A percentile compares a stretch with the other conserved stretches of the same genome.
Evolutionary conservation across 1,140 invertebrate species (phyloP).

Genomic region (Papilio glaucus): DNA sequence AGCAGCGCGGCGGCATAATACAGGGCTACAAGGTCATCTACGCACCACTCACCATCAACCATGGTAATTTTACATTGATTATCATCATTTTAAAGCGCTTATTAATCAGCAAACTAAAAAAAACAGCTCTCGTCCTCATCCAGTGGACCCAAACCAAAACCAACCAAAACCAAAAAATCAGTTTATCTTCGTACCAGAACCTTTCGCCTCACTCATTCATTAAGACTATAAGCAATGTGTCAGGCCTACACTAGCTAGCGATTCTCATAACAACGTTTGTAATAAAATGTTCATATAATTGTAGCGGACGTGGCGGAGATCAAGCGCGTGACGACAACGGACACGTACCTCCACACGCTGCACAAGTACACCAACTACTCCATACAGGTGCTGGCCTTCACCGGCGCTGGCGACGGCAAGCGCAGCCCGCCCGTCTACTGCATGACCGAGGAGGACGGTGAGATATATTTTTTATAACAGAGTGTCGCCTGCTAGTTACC

Average conservation of each 20-base stretch:
- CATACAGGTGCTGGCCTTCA: conserved; percentile 91
- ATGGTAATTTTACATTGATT: conserved; percentile 58
- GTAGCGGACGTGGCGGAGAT: conserved; percentile 86
- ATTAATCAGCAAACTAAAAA: no score
- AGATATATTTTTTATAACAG: no score
- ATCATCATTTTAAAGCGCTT: conserved; percentile 4
- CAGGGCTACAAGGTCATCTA: conserved; percentile 92
- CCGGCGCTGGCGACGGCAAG: conserved; percentile 90
- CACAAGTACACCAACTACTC: conserved; percentile 90
- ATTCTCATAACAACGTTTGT: no score
- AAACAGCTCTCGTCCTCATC: no score
- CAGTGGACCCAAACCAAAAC: no score
- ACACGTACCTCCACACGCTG: conserved; percentile 88
- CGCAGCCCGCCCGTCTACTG: conserved; percentile 87
- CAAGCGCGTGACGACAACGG: conserved; percentile 91
- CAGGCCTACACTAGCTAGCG: no score
- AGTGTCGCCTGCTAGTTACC: no score
- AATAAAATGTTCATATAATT: conserved; percentile 46
- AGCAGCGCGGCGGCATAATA: conserved; percentile 89
- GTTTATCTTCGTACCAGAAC: no score
- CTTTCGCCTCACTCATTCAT: no score
- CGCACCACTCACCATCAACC: conserved; percentile 86
- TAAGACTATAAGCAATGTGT: no score
- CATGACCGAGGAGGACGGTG: conserved; percentile 89
- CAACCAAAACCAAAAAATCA: no score